Evolutionary conservation across 2,113 vertebrate species (phyloP).

Genomic region (Aspidoscelis tigris): DNA sequence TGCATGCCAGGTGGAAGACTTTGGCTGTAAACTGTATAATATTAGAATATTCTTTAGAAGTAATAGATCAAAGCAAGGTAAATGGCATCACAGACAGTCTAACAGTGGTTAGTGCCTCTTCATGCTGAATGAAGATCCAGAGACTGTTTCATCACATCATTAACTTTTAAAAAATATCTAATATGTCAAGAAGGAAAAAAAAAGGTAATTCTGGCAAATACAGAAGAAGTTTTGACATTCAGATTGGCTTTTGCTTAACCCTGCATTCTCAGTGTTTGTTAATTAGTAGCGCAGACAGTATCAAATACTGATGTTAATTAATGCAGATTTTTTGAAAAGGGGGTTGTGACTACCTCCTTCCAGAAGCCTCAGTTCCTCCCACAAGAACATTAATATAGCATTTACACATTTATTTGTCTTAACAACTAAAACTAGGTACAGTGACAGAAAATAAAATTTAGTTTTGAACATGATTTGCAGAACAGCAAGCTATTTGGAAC

Average conservation of each 20-base stretch:
- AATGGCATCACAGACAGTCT: background rate
- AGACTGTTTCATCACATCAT: background rate
- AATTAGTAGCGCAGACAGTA: background rate
- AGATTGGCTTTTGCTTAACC: background rate
- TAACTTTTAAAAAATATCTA: background rate
- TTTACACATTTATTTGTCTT: background rate
- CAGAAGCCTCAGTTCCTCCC: background rate
- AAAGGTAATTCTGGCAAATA: background rate
- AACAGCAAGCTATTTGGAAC: background rate
- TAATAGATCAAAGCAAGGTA: background rate
- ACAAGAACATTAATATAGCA: slow-evolving; percentile 14
- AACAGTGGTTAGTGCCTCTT: background rate
- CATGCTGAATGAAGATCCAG: background rate
- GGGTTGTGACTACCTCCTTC: background rate
- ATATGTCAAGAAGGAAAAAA: background rate
- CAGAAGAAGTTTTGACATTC: background rate
- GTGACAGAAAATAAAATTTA: background rate
- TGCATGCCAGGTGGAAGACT: background rate
- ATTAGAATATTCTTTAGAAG: background rate
- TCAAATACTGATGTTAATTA: background rate
- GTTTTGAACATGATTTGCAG: background rate
- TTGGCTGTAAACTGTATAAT: background rate
- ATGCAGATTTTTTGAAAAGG: background rate
- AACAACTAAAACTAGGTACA: background rate
- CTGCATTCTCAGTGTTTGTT: background rate